Evolutionary conservation across 2,113 vertebrate genomes (phyloP).

Genomic region (Pampusana beccarii): DNA sequence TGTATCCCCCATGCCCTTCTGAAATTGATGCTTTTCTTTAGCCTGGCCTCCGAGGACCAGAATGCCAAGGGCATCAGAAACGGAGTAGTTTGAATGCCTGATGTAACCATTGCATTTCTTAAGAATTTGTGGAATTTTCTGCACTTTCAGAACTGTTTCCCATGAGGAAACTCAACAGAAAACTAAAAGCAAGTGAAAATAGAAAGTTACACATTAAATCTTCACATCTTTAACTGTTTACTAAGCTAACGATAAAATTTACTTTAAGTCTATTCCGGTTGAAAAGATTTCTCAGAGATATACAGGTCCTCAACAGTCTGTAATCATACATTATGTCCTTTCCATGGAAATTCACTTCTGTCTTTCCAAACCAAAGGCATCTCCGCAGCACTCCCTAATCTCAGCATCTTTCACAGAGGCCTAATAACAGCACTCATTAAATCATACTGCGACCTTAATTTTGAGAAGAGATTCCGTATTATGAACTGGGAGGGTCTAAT

Average conservation of each 20-base stretch:
- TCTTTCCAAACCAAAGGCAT: background rate
- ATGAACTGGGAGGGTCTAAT: background rate
- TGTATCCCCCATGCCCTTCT: background rate
- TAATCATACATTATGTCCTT: background rate
- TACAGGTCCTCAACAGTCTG: background rate
- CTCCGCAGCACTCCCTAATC: background rate
- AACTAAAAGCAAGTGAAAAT: conserved; percentile 20
- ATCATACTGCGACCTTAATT: background rate
- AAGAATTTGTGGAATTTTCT: background rate
- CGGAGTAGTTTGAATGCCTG: background rate
- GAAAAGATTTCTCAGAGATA: background rate
- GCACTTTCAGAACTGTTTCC: background rate
- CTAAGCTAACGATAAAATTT: background rate
- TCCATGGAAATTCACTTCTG: background rate
- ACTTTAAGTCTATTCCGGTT: background rate
- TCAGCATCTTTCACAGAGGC: background rate
- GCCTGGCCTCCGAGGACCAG: background rate
- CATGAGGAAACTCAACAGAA: background rate
- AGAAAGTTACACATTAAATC: background rate
- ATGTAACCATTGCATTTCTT: background rate
- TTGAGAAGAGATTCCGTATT: background rate
- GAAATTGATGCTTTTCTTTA: background rate
- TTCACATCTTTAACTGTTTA: background rate
- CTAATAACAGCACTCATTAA: background rate
- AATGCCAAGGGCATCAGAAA: background rate